Conservation (phyloP, 1,140 invertebrate species). For the Meloidogyne floridensis region DNA sequence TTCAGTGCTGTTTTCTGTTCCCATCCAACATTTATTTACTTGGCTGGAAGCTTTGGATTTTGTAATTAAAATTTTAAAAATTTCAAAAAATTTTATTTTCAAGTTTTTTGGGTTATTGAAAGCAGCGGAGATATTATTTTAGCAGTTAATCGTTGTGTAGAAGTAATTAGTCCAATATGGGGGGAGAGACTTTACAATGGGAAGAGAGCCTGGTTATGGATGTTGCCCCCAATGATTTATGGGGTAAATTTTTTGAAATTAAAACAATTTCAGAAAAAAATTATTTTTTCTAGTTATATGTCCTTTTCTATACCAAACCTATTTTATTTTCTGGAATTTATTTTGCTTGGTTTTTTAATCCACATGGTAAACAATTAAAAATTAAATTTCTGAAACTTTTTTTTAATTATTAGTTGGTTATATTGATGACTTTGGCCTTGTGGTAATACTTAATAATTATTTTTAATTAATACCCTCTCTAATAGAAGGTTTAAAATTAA, state of each 20-base stretch:
- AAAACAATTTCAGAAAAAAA: background rate
- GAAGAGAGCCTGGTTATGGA: conserved; percentile 21
- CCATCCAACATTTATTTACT: conserved; percentile 27
- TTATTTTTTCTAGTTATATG: conserved; percentile 3
- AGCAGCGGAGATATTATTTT: conserved; percentile 22
- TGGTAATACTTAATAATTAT: background rate
- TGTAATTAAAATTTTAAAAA: conserved; percentile 7
- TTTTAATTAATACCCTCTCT: background rate
- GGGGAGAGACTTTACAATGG: conserved; percentile 22
- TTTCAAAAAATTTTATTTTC: background rate
- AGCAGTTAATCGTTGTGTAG: conserved; percentile 30
- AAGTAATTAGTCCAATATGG: conserved; percentile 28
- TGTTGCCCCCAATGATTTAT: conserved; percentile 18
- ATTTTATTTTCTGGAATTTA: conserved; percentile 30
- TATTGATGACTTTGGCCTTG: conserved; percentile 29
- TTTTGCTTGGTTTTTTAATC: conserved; percentile 37
- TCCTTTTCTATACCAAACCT: conserved; percentile 18
- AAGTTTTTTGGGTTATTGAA: conserved; percentile 33
- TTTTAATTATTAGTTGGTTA: conserved; percentile 19
- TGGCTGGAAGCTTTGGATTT: conserved; percentile 24
- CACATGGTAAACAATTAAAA: conserved; percentile 3
- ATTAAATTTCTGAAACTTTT: background rate
- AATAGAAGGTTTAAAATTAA: background rate
- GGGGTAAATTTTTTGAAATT: background rate
- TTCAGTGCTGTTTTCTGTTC: conserved; percentile 25